Evolutionary conservation across 2,888 invertebrate species (phyloP).

Genomic region (Odontothrips loti): DNA sequence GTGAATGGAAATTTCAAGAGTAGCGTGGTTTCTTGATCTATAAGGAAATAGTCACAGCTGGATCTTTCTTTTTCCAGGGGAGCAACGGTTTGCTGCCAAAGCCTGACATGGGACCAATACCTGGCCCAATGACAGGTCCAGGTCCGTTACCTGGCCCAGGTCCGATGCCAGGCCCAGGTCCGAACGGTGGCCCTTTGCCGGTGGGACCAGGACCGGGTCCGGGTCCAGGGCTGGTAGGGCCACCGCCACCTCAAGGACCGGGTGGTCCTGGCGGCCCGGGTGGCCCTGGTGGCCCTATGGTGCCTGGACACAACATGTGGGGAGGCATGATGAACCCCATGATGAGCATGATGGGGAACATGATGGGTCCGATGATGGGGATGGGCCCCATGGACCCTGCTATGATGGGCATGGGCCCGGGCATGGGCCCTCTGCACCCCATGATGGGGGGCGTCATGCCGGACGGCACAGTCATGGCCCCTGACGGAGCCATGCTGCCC

Average conservation of each 20-base stretch:
- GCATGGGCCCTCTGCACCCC: too few relatives aligned
- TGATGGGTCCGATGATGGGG: constrained; percentile 51
- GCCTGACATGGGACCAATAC: not conserved
- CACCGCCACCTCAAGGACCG: constrained; percentile 28
- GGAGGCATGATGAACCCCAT: constrained; percentile 43
- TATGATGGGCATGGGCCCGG: constrained; percentile 55
- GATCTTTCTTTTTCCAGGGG: not conserved
- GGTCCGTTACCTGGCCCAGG: not conserved
- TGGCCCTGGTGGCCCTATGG: not conserved
- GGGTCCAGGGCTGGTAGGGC: too few relatives aligned
- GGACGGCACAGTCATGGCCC: constrained; percentile 39
- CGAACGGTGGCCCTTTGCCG: not conserved
- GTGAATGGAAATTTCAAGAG: not conserved
- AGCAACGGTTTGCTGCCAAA: constrained; percentile 2
- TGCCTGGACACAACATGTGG: constrained; percentile 35
- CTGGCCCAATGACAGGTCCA: not conserved
- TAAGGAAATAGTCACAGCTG: not conserved
- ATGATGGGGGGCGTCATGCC: constrained; percentile 39
- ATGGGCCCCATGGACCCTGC: constrained; percentile 52
- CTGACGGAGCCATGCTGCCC: constrained; percentile 38
- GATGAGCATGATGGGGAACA: constrained; percentile 48
- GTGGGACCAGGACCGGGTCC: not conserved
- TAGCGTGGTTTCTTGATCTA: not conserved
- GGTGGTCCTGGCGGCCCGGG: not conserved
- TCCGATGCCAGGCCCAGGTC: not conserved